phyloP scores from a whole-genome alignment of 2,797 vertebrate genomes.

The Coluber constrictor region DNA sequence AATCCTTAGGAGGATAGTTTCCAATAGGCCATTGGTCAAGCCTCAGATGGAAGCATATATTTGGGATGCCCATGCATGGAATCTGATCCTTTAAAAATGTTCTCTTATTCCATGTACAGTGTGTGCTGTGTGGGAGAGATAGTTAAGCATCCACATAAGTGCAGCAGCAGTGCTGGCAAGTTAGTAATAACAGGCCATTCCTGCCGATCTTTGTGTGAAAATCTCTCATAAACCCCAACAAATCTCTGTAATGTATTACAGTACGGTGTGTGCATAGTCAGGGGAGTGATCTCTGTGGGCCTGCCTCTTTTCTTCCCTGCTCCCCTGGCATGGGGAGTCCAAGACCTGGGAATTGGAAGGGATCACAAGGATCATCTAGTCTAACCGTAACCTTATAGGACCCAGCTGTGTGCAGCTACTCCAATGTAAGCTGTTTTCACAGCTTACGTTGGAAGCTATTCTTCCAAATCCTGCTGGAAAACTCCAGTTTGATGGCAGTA shows the following conservation, averaged over 20 bases:
- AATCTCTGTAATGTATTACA: neutral
- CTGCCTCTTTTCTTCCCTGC: neutral
- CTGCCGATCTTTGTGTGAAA: neutral
- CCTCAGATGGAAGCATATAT: conserved; percentile 57
- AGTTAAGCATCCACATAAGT: neutral
- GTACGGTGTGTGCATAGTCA: neutral
- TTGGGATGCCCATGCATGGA: conserved; percentile 10
- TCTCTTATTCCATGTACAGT: neutral
- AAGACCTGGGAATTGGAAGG: neutral
- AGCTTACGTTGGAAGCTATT: neutral
- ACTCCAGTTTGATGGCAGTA: neutral
- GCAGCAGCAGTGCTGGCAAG: neutral
- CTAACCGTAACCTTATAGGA: neutral
- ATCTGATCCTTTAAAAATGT: neutral
- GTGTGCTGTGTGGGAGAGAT: neutral
- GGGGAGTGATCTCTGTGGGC: neutral
- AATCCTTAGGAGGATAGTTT: conserved; percentile 79
- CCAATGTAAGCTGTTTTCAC: neutral
- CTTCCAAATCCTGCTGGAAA: neutral
- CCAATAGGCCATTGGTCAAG: conserved; percentile 65
- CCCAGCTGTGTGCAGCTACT: neutral
- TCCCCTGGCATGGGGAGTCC: neutral
- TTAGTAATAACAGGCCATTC: neutral
- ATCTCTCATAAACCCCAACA: neutral
- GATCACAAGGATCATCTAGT: neutral